Evolutionary conservation across 2,113 vertebrate genomes (phyloP).

Genomic region (Rissa tridactyla): DNA sequence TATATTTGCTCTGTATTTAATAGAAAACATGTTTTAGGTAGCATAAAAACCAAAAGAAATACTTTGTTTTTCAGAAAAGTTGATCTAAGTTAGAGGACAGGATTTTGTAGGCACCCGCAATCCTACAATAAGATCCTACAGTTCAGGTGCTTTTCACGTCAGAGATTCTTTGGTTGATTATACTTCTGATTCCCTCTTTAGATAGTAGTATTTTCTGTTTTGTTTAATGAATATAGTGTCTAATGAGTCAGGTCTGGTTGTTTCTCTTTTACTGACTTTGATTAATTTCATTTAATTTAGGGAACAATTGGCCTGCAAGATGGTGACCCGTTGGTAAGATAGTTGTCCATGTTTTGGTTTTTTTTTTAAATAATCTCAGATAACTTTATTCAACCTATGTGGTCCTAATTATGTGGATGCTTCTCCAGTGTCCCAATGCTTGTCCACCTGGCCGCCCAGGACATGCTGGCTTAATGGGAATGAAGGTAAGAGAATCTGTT

Average conservation of each 20-base stretch:
- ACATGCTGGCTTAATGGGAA: conserved; percentile 91
- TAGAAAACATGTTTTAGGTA: neutral
- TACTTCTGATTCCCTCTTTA: neutral
- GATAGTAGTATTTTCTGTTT: neutral
- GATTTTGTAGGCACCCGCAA: neutral
- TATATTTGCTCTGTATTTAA: neutral
- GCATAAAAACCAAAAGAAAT: neutral
- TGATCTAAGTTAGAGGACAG: neutral
- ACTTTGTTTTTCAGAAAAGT: neutral
- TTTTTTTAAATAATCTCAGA: neutral
- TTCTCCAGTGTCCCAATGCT: conserved; percentile 87
- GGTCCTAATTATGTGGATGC: neutral
- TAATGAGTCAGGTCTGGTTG: neutral
- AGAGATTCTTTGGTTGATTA: neutral
- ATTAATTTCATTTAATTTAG: conserved; percentile 66
- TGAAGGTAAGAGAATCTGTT: conserved; percentile 84
- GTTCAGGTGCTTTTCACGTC: neutral
- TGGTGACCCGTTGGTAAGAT: conserved; percentile 79
- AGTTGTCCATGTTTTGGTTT: neutral
- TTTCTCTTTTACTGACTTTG: conserved; percentile 7
- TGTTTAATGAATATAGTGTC: neutral
- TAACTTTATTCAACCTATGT: neutral
- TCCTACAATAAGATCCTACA: neutral
- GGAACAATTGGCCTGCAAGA: conserved; percentile 78
- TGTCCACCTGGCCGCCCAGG: conserved; percentile 88